These are phyloP conservation scores for Heteractis magnifica DNA, from an alignment of 92 coral and sea anemone genomes.

Conservation along the genomic window DNA sequence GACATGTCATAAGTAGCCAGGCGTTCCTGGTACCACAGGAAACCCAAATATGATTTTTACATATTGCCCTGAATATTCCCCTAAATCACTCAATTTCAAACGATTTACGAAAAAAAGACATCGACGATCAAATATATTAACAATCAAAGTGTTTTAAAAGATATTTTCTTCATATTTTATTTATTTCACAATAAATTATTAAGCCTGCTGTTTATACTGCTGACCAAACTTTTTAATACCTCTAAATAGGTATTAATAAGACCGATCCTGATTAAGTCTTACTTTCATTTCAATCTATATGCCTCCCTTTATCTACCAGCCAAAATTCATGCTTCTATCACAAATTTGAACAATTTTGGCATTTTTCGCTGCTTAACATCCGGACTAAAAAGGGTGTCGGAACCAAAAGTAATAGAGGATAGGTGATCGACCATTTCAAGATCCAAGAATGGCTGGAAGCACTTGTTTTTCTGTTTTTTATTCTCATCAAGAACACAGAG, in stretches of 20 bases:
- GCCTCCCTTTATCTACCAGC: not conserved
- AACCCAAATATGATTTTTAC: not conserved
- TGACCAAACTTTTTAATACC: conserved; percentile 5
- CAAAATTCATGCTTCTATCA: conserved; percentile 16
- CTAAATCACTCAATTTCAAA: not conserved
- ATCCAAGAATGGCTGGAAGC: no score
- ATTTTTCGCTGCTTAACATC: conserved; percentile 11
- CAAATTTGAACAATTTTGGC: conserved; percentile 19
- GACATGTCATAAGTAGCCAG: not conserved
- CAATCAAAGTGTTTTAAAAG: not conserved
- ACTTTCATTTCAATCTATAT: not conserved
- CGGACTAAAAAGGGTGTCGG: no score
- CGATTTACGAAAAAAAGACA: not conserved
- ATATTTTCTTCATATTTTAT: not conserved
- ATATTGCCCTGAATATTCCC: not conserved
- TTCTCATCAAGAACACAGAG: no score
- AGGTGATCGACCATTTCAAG: no score
- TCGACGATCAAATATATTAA: not conserved
- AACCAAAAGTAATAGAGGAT: no score
- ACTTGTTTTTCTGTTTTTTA: no score
- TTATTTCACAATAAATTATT: not conserved
- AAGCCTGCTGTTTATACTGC: conserved; percentile 1
- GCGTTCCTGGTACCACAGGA: conserved; percentile 14
- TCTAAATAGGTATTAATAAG: not conserved
- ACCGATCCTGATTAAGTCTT: not conserved